Conservation (phyloP, 1,140 invertebrate genomes). For the Aphelenchoides avenae region DNA sequence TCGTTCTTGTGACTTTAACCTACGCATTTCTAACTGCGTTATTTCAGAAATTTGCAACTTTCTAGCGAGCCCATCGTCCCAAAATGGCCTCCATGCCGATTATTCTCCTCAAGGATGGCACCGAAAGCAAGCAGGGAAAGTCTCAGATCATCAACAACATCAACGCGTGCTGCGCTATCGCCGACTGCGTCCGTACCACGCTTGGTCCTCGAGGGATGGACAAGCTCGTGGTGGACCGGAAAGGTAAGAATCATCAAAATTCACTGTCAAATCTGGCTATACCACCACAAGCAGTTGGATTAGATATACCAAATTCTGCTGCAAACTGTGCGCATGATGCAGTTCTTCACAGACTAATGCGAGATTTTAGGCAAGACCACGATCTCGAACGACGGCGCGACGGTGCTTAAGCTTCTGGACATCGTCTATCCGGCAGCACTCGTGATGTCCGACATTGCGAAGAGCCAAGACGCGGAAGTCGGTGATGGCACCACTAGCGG, state of each 20-base stretch:
- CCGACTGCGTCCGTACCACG: conserved; percentile 91
- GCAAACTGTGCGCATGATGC: too few relatives aligned
- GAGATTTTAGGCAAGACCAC: conserved; percentile 72
- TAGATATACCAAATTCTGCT: too few relatives aligned
- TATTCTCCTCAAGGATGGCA: conserved; percentile 93
- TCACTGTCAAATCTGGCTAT: too few relatives aligned
- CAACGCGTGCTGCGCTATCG: conserved; percentile 93
- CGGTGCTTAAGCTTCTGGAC: conserved; percentile 93
- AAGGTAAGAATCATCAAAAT: too few relatives aligned
- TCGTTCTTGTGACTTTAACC: not conserved
- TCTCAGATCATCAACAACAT: conserved; percentile 95
- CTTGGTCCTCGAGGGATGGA: conserved; percentile 98
- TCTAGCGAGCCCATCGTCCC: too few relatives aligned
- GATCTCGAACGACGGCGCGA: conserved; percentile 99
- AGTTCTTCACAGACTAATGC: too few relatives aligned
- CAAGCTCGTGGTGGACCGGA: conserved; percentile 87
- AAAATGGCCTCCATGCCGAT: conserved; percentile 69
- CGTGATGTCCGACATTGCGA: conserved; percentile 95
- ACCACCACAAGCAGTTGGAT: too few relatives aligned
- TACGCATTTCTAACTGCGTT: too few relatives aligned
- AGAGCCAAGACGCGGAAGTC: conserved; percentile 97
- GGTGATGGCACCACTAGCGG: conserved; percentile 59
- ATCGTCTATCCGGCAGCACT: conserved; percentile 96
- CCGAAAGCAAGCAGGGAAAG: conserved; percentile 90
- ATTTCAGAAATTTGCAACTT: too few relatives aligned